Evolutionary conservation across 1,140 invertebrate species (phyloP), one percentile per base, ranked within the genome.

Genomic region (Drosophila tristis): DNA sequence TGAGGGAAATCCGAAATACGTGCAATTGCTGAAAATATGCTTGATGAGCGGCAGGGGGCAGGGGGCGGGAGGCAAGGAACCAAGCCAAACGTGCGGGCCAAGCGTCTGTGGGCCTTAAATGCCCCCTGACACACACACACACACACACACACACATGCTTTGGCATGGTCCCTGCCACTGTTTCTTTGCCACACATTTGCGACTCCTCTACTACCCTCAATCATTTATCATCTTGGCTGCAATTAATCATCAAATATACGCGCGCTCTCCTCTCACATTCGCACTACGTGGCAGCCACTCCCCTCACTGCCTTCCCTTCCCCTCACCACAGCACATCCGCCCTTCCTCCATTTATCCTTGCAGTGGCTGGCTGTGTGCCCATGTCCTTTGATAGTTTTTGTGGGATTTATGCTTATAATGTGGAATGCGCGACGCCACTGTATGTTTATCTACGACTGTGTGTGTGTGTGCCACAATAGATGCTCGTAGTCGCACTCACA

Each of bases 171-270:
- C 35, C 50, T n/a, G 11, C 49, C 20, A 3, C 49, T 26, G 9
- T n/a, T 16, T n/a, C 25, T 39, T 42, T 20, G 20, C 25, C 11
- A 25, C 65, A 59, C 75, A 65, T 78, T 71, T 79, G 80, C 76
- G 84, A 76, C 80, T 84, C 80, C 80, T 39, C 35, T 85, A 80
- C 84, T 85, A 85, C 76, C 76, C 80, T 73, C 73, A 85, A 85
- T 85, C 76, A 85, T 85, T 85, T 85, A 86, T 86, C 81, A 86
- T 86, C 68, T 86, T 73, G 77, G 61, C 81, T 86, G 81, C 81
- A 86, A 86, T 86, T 86, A 86, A 86, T 86, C 81, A 86, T 86
- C 80, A 80, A 85, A 85, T 85, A 13, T 39, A 39, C 35, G 61
- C 76, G 74, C 70, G 68, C 58, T 23, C 58, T 39, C 11, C 35